A percentile compares a stretch with the other conserved stretches of the same genome.
Evolutionary conservation across 2,797 vertebrate species (phyloP).

Genomic region (Lithobates pipiens): DNA sequence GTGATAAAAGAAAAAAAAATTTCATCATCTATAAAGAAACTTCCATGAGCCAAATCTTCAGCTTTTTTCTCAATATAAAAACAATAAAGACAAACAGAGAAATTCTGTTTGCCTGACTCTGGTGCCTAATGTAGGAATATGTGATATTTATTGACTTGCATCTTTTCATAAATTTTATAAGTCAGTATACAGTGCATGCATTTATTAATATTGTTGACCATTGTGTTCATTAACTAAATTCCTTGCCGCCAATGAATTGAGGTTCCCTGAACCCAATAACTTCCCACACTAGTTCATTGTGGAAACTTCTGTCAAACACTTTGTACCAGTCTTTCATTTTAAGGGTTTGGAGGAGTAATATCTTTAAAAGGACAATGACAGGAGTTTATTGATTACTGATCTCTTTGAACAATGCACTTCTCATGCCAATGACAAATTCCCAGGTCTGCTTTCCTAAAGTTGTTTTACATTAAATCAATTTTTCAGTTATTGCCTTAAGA

Average conservation of each 20-base stretch:
- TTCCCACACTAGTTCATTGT: constrained; percentile 16
- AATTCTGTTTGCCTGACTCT: neutral
- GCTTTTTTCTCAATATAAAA: no score
- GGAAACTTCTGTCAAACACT: constrained; percentile 6
- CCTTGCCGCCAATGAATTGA: neutral
- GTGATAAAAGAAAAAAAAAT: no score
- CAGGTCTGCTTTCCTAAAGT: constrained; percentile 66
- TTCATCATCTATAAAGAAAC: no score
- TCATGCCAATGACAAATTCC: constrained; percentile 63
- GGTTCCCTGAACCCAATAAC: neutral
- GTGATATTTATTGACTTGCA: neutral
- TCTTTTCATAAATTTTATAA: neutral
- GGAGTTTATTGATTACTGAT: constrained; percentile 59
- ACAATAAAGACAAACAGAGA: no score
- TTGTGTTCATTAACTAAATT: neutral
- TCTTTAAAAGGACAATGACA: constrained; percentile 64
- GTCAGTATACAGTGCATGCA: neutral
- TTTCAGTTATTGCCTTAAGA: constrained; percentile 67
- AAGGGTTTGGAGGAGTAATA: constrained; percentile 60
- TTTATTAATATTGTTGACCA: constrained; percentile 9
- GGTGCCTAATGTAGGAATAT: neutral
- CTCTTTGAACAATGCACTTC: constrained; percentile 60
- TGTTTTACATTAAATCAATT: constrained; percentile 65
- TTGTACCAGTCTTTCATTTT: constrained; percentile 2
- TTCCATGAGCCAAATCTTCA: no score